A percentile compares a stretch with the other conserved stretches of the same genome.
These are phyloP conservation scores for Dynastes tityus DNA, from an alignment of 2,888 invertebrate species.

Conservation along the genomic window DNA sequence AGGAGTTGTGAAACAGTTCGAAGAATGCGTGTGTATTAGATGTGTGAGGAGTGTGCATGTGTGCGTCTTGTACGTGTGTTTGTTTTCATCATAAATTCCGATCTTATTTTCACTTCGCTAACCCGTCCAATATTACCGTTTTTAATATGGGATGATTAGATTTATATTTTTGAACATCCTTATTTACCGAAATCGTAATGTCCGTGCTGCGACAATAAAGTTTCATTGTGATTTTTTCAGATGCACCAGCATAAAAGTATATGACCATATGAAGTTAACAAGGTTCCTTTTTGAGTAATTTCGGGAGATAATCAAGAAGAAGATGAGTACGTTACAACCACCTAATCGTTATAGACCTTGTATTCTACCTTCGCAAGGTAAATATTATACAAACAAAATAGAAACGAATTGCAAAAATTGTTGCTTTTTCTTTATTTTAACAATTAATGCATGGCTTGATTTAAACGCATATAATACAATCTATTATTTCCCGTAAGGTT, in stretches of 20 bases:
- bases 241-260: slow-evolving; percentile 60
- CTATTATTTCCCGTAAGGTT: slow-evolving; percentile 44
- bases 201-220: too few relatives aligned
- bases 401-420: neutral
- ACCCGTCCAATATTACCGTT: neutral
- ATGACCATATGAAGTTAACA: slow-evolving; percentile 49
- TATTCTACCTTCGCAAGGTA: slow-evolving; percentile 63
- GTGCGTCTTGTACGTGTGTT: slow-evolving; percentile 51
- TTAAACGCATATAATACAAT: slow-evolving; percentile 1
- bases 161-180: slow-evolving; percentile 1
- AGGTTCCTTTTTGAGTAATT: slow-evolving; percentile 38
- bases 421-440: neutral
- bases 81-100: slow-evolving; percentile 58
- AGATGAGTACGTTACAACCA: slow-evolving; percentile 63
- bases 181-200: too few relatives aligned
- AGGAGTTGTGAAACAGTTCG: slow-evolving; percentile 55
- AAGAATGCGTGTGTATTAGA: slow-evolving; percentile 15
- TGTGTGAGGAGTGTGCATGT: slow-evolving; percentile 4
- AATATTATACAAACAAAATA: slow-evolving; percentile 30
- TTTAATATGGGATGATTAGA: slow-evolving; percentile 46
- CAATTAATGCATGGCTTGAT: slow-evolving; percentile 12
- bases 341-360: slow-evolving; percentile 64
- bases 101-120: slow-evolving; percentile 57
- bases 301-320: slow-evolving; percentile 31
- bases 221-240: slow-evolving; percentile 52